Percentiles rank a stretch among this genome's conserved stretches.
Conservation (phyloP, 2,797 vertebrate species). For the Enteromius afrohamiltoni region DNA sequence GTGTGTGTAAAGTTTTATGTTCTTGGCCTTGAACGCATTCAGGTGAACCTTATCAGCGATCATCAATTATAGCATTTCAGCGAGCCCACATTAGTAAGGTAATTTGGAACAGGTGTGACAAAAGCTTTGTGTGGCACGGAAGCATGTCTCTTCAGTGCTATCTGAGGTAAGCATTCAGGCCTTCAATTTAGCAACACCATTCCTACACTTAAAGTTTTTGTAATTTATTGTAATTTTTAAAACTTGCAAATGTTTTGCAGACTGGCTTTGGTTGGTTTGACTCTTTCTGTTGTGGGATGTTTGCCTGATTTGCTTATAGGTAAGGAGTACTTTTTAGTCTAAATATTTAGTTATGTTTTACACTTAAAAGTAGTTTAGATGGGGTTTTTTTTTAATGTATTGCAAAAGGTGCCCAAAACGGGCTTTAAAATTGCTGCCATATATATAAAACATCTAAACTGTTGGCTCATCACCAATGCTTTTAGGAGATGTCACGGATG, state of each 20-base stretch:
- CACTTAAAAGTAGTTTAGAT: background rate
- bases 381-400: background rate
- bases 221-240: background rate
- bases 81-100: background rate
- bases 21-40: background rate
- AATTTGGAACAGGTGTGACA: conserved; percentile 16
- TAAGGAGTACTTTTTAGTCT: background rate
- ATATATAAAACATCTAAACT: background rate
- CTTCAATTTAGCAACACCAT: background rate
- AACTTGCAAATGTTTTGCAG: background rate
- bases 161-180: conserved; percentile 35
- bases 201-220: background rate
- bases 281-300: conserved; percentile 24
- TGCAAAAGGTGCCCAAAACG: background rate
- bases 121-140: background rate
- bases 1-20: background rate
- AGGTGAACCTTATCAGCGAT: conserved; percentile 19
- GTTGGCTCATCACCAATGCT: background rate
- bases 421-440: background rate
- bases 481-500: conserved; percentile 17
- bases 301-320: background rate
- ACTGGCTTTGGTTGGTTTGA: conserved; percentile 40
- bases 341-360: background rate
- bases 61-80: background rate
- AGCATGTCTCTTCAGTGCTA: conserved; percentile 30